Percentiles rank a stretch among this genome's conserved stretches.
phyloP scores from a whole-genome alignment of 2,797 vertebrate genomes.

The Odontamblyopus rebecca region DNA sequence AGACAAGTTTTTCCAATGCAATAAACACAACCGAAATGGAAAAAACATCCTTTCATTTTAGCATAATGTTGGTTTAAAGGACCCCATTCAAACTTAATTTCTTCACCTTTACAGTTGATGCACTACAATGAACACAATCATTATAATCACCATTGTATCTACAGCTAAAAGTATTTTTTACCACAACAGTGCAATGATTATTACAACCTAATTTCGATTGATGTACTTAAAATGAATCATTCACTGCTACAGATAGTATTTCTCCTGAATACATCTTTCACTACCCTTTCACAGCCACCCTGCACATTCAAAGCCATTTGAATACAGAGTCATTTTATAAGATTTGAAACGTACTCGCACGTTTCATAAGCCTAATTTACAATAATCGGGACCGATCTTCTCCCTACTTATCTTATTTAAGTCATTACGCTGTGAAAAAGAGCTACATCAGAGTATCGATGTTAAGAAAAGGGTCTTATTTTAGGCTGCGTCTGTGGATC shows the following conservation, averaged over 20 bases:
- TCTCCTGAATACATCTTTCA: slow-evolving; percentile 34
- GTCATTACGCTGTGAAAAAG: slow-evolving; percentile 53
- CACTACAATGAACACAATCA: too few relatives aligned
- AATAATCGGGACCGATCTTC: slow-evolving; percentile 53
- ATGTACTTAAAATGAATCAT: neutral
- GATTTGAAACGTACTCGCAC: slow-evolving; percentile 34
- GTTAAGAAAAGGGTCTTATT: slow-evolving; percentile 53
- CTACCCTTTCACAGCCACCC: slow-evolving; percentile 4
- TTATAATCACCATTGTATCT: too few relatives aligned
- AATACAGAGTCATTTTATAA: slow-evolving; percentile 36
- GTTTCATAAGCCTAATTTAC: slow-evolving; percentile 46
- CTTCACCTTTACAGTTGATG: too few relatives aligned
- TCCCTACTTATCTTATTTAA: slow-evolving; percentile 56
- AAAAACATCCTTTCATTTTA: too few relatives aligned
- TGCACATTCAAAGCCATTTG: slow-evolving; percentile 27
- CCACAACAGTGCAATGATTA: neutral
- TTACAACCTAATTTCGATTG: neutral
- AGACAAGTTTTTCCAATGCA: too few relatives aligned
- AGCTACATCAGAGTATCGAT: slow-evolving; percentile 46
- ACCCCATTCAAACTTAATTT: too few relatives aligned
- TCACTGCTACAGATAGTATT: neutral
- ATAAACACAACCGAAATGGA: too few relatives aligned
- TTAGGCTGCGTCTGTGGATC: slow-evolving; percentile 39
- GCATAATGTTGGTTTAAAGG: too few relatives aligned
- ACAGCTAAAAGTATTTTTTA: too few relatives aligned